phyloP scores from a whole-genome alignment of 1,140 invertebrate species.

The Cotesia chilonis region DNA sequence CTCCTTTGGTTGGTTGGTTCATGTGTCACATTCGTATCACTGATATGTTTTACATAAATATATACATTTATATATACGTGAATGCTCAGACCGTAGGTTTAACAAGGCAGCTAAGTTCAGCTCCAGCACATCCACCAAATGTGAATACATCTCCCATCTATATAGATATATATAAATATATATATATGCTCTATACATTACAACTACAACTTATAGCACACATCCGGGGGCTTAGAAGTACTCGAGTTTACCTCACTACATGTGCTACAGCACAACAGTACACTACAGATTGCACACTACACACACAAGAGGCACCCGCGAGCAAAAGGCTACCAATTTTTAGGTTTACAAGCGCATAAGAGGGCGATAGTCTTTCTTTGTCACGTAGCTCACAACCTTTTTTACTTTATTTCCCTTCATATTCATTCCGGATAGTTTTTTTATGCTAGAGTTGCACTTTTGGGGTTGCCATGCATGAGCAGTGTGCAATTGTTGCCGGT shows the following conservation, averaged over 20 bases:
- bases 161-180: no score
- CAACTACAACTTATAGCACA: neutral
- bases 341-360: constrained; percentile 27
- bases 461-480: constrained; percentile 14
- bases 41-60: neutral
- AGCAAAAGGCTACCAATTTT: constrained; percentile 55
- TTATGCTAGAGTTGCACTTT: constrained; percentile 6
- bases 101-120: constrained; percentile 10
- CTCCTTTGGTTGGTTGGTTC: no score
- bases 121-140: constrained; percentile 32
- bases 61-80: neutral
- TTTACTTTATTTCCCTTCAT: neutral
- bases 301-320: constrained; percentile 55
- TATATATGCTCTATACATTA: neutral
- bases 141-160: neutral
- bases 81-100: no score
- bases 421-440: neutral
- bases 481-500: constrained; percentile 12
- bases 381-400: no score
- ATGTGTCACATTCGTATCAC: neutral
- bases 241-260: constrained; percentile 60
- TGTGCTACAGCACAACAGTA: no score
- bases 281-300: constrained; percentile 12
- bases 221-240: constrained; percentile 42
- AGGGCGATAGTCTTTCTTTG: constrained; percentile 8